Conservation (phyloP, 2,113 vertebrate genomes). For the Pseudorectes ferrugineus region DNA sequence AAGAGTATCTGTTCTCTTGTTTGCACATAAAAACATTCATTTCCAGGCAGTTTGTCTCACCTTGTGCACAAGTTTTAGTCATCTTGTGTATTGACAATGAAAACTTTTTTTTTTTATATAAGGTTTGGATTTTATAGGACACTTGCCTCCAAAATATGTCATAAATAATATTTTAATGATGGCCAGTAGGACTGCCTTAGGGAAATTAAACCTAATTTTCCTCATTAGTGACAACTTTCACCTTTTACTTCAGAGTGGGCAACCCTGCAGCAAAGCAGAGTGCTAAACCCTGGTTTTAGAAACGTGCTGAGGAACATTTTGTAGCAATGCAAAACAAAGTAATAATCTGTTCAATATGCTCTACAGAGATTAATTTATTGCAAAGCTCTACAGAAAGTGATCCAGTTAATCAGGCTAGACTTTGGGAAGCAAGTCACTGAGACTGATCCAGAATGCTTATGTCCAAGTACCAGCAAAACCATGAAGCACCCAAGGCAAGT, state of each 20-base stretch:
- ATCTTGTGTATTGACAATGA: background rate
- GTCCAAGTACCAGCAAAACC: background rate
- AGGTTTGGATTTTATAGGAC: background rate
- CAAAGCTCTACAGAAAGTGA: background rate
- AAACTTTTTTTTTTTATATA: background rate
- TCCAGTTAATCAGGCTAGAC: background rate
- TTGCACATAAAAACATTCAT: background rate
- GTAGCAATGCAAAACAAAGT: background rate
- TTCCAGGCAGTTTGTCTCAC: background rate
- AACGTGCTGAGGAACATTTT: background rate
- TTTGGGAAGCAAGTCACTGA: background rate
- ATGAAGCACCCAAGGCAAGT: background rate
- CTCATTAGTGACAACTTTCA: background rate
- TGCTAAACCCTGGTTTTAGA: background rate
- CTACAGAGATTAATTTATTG: background rate
- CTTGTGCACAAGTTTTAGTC: background rate
- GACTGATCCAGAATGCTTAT: background rate
- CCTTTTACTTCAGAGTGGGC: background rate
- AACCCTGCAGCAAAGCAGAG: background rate
- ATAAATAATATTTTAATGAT: background rate
- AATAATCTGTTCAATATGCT: background rate
- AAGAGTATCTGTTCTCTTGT: background rate
- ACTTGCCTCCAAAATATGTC: background rate
- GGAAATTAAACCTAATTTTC: background rate
- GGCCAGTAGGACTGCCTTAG: background rate